phyloP scores from a whole-genome alignment of 2,797 vertebrate species.

The Cuculus canorus region DNA sequence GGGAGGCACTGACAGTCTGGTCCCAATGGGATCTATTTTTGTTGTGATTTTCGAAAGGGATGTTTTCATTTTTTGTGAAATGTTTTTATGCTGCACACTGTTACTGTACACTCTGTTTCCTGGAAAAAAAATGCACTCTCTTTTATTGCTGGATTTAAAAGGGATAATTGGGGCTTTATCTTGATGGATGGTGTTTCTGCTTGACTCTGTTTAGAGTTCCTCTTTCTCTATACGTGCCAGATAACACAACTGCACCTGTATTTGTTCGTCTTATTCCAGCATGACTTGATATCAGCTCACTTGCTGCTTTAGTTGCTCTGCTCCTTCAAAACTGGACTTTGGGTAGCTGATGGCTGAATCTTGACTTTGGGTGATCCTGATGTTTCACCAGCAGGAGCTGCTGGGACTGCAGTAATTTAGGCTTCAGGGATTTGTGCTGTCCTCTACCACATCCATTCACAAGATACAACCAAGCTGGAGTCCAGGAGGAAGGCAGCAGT shows the following conservation, averaged over 20 bases:
- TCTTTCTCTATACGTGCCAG: conserved; percentile 19
- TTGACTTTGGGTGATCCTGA: neutral
- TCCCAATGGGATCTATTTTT: conserved; percentile 70
- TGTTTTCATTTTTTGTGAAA: conserved; percentile 70
- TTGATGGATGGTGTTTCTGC: conserved; percentile 32
- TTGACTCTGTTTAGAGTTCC: conserved; percentile 32
- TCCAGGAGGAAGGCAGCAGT: neutral
- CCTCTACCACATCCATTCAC: neutral
- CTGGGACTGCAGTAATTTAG: neutral
- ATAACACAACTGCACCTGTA: conserved; percentile 15
- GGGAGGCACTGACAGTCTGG: conserved; percentile 57
- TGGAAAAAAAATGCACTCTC: conserved; percentile 64
- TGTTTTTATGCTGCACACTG: conserved; percentile 66
- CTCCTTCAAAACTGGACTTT: conserved; percentile 48
- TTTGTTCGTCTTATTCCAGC: conserved; percentile 32
- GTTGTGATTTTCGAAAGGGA: conserved; percentile 69
- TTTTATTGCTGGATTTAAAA: conserved; percentile 70
- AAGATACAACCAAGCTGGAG: neutral
- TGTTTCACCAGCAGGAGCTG: neutral
- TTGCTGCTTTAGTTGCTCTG: neutral
- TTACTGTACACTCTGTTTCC: conserved; percentile 67
- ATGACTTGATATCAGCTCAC: conserved; percentile 40
- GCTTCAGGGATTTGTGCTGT: neutral
- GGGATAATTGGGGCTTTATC: conserved; percentile 55
- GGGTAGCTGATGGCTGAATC: neutral